Evolutionary conservation across 2,113 vertebrate genomes (phyloP), one percentile per base, ranked within the genome.

Genomic region (Bujurquina vittata): DNA sequence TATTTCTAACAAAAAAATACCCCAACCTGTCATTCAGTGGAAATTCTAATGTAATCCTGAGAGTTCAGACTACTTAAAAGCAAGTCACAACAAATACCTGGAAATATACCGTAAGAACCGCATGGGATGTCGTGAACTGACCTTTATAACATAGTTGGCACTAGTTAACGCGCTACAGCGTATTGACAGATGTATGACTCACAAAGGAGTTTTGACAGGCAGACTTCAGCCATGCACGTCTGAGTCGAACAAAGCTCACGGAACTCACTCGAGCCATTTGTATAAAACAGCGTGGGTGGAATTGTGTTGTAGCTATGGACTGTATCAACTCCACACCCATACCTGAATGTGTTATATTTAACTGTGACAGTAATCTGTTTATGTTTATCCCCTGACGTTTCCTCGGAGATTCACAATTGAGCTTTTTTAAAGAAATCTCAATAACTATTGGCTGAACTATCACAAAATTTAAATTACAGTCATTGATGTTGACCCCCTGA

Each of bases 141-240:
- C 62, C 52, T 87, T 69, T n/a, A 54, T 3, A 75, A 61, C 33
- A 63, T 49, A 63, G 49, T 26, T 79, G 87, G 31, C 14, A 1
- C n/a, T n/a, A 5, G n/a, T 29, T 59, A 76, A 14, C 3, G 0
- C 2, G 57, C 52, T 46, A 35, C 4, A 3, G 75, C 37, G 40
- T 31, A 74, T n/a, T 87, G 83, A 92, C 85, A 91, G 86, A 84
- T 8, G 20, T 1, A 58, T 94, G 92, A 90, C 67, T 89, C 88
- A 93, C 57, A 60, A 67, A 85, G 82, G 14, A 72, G 56, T 33
- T 46, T 62, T n/a, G 54, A 81, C 14, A 63, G 43, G 29, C 77
- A 62, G 63, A 86, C 46, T 31, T 57, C 14, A 33, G 72, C 52
- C 58, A 79, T 78, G 79, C 76, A 83, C 3, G 15, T 67, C 85